phyloP scores from a whole-genome alignment of 2,888 invertebrate genomes.

The Apamea epomidion region DNA sequence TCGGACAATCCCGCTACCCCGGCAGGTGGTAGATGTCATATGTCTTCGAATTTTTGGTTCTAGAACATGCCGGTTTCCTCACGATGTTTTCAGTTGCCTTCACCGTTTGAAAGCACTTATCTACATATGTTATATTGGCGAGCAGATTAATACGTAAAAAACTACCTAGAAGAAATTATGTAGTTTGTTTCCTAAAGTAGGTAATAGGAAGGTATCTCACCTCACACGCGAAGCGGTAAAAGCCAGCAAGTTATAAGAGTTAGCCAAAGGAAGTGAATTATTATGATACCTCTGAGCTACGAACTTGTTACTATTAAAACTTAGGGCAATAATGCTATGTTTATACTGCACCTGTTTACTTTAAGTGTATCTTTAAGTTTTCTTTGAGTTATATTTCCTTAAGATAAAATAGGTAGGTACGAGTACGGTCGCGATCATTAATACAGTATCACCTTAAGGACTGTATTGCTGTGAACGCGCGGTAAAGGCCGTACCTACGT shows the following conservation, averaged over 20 bases:
- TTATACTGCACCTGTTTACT: conserved; percentile 56
- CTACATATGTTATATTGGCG: not conserved
- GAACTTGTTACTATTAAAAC: conserved; percentile 58
- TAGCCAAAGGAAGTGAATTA: conserved; percentile 54
- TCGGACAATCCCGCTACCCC: too few relatives aligned
- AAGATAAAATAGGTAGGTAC: not conserved
- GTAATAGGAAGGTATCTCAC: conserved; percentile 9
- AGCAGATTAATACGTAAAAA: too few relatives aligned
- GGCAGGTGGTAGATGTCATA: too few relatives aligned
- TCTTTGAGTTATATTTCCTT: not conserved
- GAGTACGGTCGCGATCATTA: too few relatives aligned
- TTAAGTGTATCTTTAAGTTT: conserved; percentile 30
- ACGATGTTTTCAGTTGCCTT: too few relatives aligned
- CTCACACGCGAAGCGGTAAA: conserved; percentile 42
- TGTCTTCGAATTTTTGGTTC: too few relatives aligned
- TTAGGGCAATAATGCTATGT: conserved; percentile 45
- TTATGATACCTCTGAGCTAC: conserved; percentile 45
- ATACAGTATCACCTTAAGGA: too few relatives aligned
- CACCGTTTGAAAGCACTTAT: too few relatives aligned
- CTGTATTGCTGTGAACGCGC: too few relatives aligned
- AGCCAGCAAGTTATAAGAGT: conserved; percentile 47
- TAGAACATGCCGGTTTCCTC: too few relatives aligned
- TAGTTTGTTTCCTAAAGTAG: conserved; percentile 22
- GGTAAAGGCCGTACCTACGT: too few relatives aligned
- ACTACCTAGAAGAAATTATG: not conserved